Evolutionary conservation across 2,888 invertebrate species (phyloP).

Genomic region (Cephus rjabovi): DNA sequence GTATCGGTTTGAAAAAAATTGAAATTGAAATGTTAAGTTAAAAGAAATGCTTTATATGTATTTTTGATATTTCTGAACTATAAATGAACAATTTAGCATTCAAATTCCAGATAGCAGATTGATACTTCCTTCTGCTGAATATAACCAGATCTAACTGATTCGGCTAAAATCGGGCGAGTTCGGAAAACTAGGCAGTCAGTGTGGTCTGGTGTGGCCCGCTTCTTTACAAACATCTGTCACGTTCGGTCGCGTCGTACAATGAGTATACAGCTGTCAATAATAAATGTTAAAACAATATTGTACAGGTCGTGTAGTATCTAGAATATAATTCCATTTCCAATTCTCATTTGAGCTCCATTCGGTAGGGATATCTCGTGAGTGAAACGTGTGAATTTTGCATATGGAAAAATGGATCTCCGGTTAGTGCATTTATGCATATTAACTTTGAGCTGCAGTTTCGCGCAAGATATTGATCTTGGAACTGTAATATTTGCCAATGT

Average conservation of each 20-base stretch:
- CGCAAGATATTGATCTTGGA: slow-evolving; percentile 41
- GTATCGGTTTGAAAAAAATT: background rate
- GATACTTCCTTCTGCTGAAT: background rate
- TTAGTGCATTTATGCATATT: background rate
- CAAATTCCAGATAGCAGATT: background rate
- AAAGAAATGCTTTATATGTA: background rate
- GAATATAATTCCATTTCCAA: background rate
- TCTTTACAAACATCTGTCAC: background rate
- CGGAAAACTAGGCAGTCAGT: background rate
- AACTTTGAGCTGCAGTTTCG: background rate
- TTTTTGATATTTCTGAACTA: background rate
- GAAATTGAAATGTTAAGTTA: background rate
- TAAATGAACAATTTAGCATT: background rate
- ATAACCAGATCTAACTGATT: background rate
- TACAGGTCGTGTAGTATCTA: background rate
- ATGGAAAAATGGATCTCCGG: background rate
- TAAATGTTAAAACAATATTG: background rate
- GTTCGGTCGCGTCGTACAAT: background rate
- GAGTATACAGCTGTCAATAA: background rate
- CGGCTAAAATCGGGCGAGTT: background rate
- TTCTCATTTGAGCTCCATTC: background rate
- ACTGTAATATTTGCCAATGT: slow-evolving; percentile 56
- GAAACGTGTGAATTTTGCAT: background rate
- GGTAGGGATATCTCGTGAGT: background rate
- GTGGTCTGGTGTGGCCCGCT: background rate